Percentiles rank a stretch among this genome's conserved stretches.
These are phyloP conservation scores for Pelagia noctiluca DNA, from an alignment of 30 jellyfish, hydroid and myxozoan species.

Conservation along the genomic window DNA sequence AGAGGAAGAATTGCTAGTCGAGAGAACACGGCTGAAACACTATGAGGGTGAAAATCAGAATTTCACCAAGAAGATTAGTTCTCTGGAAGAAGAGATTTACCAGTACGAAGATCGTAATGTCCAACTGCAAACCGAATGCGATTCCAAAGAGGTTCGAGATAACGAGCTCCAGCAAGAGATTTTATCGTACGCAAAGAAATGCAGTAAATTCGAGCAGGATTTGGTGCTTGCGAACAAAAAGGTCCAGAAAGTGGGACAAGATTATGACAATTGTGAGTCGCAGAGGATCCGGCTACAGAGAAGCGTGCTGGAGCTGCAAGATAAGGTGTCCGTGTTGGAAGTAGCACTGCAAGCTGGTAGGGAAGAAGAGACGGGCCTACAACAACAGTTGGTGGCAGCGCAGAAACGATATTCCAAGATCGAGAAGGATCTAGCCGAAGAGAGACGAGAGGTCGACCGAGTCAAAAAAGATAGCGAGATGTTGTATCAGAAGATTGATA, in stretches of 20 bases:
- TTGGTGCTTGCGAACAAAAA: constrained; percentile 37
- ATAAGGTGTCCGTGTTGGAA: constrained; percentile 62
- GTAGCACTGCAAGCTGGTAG: constrained; percentile 62
- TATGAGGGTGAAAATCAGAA: constrained; percentile 41
- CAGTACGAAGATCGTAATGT: constrained; percentile 35
- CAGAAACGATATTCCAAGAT: constrained; percentile 59
- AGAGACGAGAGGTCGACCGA: constrained; percentile 22
- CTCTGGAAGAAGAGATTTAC: constrained; percentile 49
- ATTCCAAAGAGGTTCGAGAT: constrained; percentile 68
- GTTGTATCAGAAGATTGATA: constrained; percentile 42
- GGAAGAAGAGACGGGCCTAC: constrained; percentile 45
- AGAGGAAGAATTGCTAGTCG: constrained; percentile 61
- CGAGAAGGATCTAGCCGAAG: constrained; percentile 50
- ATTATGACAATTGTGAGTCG: constrained; percentile 63
- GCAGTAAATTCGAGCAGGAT: constrained; percentile 77
- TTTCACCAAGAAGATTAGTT: constrained; percentile 22
- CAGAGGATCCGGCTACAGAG: constrained; percentile 66
- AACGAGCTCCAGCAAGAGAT: constrained; percentile 75
- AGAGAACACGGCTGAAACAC: constrained; percentile 44
- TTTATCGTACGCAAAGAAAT: constrained; percentile 67
- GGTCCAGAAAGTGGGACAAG: constrained; percentile 44
- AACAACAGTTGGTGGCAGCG: constrained; percentile 56
- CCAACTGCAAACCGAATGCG: constrained; percentile 69
- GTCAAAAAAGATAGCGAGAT: constrained; percentile 38
- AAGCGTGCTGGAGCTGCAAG: constrained; percentile 71